Evolutionary conservation across 2,797 vertebrate genomes (phyloP).

Genomic region (Trematomus bernacchii): DNA sequence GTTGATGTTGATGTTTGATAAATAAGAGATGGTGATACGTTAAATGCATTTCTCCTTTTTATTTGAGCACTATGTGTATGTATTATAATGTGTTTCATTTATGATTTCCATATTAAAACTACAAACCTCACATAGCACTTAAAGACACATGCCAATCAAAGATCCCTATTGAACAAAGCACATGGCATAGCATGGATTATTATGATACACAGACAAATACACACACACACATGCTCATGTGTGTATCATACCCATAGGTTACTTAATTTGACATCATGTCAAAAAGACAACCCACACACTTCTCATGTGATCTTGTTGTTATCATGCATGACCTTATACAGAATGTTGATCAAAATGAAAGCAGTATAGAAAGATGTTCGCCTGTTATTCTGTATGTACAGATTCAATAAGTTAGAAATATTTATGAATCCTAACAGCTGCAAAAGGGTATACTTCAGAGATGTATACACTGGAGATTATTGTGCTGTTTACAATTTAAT

Average conservation of each 20-base stretch:
- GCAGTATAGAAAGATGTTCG: neutral
- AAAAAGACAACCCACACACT: constrained; percentile 9
- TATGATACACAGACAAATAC: too few species aligned
- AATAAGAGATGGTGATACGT: neutral
- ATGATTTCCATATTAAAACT: neutral
- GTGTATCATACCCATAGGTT: neutral
- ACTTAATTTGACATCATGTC: neutral
- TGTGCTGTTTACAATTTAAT: neutral
- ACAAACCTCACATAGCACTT: neutral
- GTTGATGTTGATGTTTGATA: neutral
- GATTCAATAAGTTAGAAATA: neutral
- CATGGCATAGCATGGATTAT: too few species aligned
- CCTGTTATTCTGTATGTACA: neutral
- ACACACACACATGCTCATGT: too few species aligned
- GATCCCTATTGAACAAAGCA: too few species aligned
- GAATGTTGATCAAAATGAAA: neutral
- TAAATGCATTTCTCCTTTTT: neutral
- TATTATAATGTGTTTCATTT: too few species aligned
- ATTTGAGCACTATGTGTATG: neutral
- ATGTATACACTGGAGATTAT: neutral
- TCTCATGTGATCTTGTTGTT: neutral
- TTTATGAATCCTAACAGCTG: constrained; percentile 4
- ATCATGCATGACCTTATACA: neutral
- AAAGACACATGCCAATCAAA: neutral
- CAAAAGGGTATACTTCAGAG: neutral